These are phyloP conservation scores for Cololabis saira DNA, from an alignment of 2,113 vertebrate species.

Conservation along the genomic window DNA sequence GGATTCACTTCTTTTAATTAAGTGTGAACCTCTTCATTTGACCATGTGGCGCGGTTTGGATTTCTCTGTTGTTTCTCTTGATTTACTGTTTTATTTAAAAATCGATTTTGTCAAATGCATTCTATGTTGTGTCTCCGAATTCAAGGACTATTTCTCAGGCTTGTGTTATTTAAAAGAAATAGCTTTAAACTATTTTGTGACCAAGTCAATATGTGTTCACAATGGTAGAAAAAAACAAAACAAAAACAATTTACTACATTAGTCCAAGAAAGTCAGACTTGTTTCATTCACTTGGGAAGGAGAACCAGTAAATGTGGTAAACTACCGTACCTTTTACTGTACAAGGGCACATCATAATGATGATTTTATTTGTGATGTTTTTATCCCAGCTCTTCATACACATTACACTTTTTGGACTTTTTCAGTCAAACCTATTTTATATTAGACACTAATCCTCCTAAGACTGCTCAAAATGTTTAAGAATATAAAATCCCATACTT, in stretches of 20 bases:
- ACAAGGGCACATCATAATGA: neutral
- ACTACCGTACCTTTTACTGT: neutral
- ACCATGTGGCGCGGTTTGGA: slow-evolving; percentile 19
- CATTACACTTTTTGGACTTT: slow-evolving; percentile 6
- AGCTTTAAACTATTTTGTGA: neutral
- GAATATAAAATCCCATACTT: slow-evolving; percentile 1
- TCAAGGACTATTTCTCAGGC: neutral
- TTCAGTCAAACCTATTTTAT: slow-evolving; percentile 13
- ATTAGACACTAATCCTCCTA: neutral
- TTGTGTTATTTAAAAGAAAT: neutral
- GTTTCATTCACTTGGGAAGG: too few species aligned
- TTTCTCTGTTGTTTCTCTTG: neutral
- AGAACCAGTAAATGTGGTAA: too few species aligned
- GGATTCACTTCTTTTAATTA: slow-evolving; percentile 56
- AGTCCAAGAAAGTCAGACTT: too few species aligned
- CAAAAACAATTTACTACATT: too few species aligned
- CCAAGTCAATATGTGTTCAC: neutral
- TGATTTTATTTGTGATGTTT: neutral
- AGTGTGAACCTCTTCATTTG: slow-evolving; percentile 38
- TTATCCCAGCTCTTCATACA: slow-evolving; percentile 4
- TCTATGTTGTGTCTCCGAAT: neutral
- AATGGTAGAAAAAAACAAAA: too few species aligned
- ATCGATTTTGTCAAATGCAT: slow-evolving; percentile 1
- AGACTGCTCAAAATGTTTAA: slow-evolving; percentile 5
- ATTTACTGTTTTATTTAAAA: slow-evolving; percentile 20